phyloP scores from a whole-genome alignment of 2,797 vertebrate species.

The Muscicapa striata region DNA sequence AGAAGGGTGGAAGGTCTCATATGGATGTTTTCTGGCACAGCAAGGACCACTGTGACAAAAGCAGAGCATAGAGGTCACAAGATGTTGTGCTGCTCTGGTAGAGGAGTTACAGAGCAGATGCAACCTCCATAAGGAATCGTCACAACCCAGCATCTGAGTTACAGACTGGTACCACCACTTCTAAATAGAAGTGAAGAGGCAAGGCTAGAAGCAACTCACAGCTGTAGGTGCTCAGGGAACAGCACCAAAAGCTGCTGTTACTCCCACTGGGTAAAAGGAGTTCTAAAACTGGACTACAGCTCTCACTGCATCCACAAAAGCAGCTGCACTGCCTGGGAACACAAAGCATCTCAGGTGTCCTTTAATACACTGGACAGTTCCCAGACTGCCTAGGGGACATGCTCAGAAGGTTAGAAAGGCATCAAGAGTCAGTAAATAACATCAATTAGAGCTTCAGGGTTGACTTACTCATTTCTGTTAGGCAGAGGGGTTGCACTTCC shows the following conservation, averaged over 20 bases:
- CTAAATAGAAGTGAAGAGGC: neutral
- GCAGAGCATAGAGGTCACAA: neutral
- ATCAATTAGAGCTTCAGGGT: neutral
- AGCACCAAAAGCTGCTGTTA: neutral
- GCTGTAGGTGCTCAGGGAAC: neutral
- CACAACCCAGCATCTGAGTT: neutral
- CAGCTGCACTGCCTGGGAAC: neutral
- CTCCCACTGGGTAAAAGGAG: neutral
- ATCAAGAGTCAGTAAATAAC: neutral
- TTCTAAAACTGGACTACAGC: neutral
- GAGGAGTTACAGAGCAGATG: neutral
- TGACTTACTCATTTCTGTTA: neutral
- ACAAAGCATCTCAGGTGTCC: neutral
- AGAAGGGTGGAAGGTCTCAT: neutral
- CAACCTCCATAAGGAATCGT: neutral
- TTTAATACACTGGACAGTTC: neutral
- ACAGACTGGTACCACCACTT: rapidly evolving
- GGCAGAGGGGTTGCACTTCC: neutral
- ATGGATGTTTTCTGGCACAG: neutral
- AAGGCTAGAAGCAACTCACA: neutral
- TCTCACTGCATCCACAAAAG: neutral
- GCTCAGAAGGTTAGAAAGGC: neutral
- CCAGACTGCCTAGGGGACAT: neutral
- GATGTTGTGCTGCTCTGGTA: neutral
- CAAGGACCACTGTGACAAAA: neutral